A percentile compares a stretch with the other conserved stretches of the same genome.
Conservation (phyloP, 2,888 invertebrate genomes). For the Aporophyla nigra region DNA sequence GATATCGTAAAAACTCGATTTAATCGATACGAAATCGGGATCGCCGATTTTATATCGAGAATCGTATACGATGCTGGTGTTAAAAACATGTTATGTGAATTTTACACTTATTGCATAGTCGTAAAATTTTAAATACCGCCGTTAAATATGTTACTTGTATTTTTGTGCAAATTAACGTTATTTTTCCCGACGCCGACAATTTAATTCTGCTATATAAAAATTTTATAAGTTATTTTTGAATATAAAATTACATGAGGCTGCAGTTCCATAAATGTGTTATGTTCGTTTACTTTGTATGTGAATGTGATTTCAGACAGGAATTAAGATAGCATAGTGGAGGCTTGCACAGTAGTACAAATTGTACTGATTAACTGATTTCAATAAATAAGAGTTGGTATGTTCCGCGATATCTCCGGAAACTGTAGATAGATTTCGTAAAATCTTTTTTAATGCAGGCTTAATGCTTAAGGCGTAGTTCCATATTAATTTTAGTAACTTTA, state of each 20-base stretch:
- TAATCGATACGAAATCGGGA: constrained; percentile 65
- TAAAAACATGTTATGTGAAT: constrained; percentile 69
- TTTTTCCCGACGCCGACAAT: constrained; percentile 58
- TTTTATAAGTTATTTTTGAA: constrained; percentile 51
- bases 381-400: too few relatives aligned
- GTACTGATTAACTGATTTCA: neutral
- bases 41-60: constrained; percentile 58
- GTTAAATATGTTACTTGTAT: constrained; percentile 62
- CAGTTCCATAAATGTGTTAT: constrained; percentile 27
- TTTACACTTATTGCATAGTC: constrained; percentile 67
- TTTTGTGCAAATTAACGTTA: constrained; percentile 60
- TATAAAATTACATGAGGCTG: constrained; percentile 24
- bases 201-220: constrained; percentile 53
- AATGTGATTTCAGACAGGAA: constrained; percentile 13
- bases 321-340: neutral
- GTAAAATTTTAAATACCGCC: constrained; percentile 65
- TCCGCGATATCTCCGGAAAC: too few relatives aligned
- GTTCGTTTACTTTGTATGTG: constrained; percentile 30
- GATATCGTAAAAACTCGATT: constrained; percentile 66
- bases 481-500: too few relatives aligned
- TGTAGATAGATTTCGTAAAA: too few relatives aligned
- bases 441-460: too few relatives aligned
- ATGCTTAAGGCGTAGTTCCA: too few relatives aligned
- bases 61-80: constrained; percentile 54
- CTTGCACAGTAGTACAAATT: neutral